A percentile compares a stretch with the other conserved stretches of the same genome.
These are phyloP conservation scores for Heliornis fulica DNA, from an alignment of 2,113 vertebrate species.

Conservation along the genomic window DNA sequence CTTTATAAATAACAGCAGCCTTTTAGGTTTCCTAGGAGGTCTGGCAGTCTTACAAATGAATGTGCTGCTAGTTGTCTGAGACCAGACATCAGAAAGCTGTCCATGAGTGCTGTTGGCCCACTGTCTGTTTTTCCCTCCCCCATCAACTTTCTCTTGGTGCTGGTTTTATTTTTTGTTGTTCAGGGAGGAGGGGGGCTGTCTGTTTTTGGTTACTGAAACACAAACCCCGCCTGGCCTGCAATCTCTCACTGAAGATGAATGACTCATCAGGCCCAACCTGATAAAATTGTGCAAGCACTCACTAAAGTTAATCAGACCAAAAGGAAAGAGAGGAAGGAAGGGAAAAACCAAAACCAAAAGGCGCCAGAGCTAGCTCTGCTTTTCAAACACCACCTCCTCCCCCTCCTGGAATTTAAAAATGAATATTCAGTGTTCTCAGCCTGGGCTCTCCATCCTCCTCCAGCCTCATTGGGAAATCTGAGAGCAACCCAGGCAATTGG, in stretches of 20 bases:
- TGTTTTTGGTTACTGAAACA: neutral
- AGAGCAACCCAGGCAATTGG: neutral
- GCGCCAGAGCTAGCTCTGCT: neutral
- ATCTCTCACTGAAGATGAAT: constrained; percentile 21
- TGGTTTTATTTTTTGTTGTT: neutral
- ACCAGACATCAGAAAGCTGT: constrained; percentile 27
- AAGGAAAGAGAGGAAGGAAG: neutral
- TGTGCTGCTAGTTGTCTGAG: constrained; percentile 18
- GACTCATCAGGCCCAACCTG: constrained; percentile 43
- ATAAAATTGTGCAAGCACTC: constrained; percentile 46
- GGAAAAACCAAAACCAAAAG: constrained; percentile 29
- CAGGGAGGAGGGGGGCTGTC: neutral
- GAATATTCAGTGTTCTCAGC: neutral
- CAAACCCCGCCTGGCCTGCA: neutral
- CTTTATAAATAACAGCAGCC: constrained; percentile 51
- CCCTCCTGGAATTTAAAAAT: neutral
- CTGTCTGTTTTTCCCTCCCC: neutral
- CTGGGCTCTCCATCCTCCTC: neutral
- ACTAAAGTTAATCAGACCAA: constrained; percentile 25
- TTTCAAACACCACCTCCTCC: neutral
- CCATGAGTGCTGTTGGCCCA: constrained; percentile 17
- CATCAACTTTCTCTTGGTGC: neutral
- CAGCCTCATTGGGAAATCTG: neutral
- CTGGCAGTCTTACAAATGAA: constrained; percentile 41
- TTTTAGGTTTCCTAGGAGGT: constrained; percentile 52